Conservation (phyloP, 2,113 vertebrate species). For the Ellobius talpinus region DNA sequence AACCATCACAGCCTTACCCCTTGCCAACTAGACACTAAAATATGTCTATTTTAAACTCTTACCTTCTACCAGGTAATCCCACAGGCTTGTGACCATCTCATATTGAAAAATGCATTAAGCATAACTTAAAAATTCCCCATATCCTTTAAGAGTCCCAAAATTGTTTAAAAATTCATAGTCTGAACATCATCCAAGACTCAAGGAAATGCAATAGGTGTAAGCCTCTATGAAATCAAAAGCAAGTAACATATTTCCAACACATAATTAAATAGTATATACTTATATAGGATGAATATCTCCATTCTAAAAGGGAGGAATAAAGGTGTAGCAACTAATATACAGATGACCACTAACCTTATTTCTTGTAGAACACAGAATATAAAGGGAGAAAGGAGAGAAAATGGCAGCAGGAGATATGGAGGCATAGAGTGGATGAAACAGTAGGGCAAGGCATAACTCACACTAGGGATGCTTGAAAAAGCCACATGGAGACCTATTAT, state of each 20-base stretch:
- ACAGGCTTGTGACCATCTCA: not conserved
- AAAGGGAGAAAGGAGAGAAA: not conserved
- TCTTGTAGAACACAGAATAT: not conserved
- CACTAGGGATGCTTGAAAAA: not conserved
- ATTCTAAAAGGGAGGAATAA: not conserved
- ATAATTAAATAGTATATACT: not conserved
- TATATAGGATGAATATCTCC: not conserved
- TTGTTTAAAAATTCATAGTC: not conserved
- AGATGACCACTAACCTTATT: not conserved
- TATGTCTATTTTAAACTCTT: not conserved
- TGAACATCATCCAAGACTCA: not conserved
- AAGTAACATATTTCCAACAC: not conserved
- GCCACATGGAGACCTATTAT: not conserved
- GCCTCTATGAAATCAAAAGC: not conserved
- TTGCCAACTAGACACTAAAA: not conserved
- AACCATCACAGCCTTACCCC: too few species aligned
- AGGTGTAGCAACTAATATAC: not conserved
- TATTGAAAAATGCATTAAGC: not conserved
- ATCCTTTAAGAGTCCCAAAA: not conserved
- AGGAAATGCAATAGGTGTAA: not conserved
- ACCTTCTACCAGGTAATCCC: not conserved
- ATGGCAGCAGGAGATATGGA: not conserved
- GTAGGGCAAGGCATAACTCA: not conserved
- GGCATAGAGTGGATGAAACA: not conserved
- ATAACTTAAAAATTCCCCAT: not conserved